Evolutionary conservation across 2,797 vertebrate species (phyloP), one percentile per base, ranked within the genome.

Genomic region (Poeciliopsis paucimaculata): DNA sequence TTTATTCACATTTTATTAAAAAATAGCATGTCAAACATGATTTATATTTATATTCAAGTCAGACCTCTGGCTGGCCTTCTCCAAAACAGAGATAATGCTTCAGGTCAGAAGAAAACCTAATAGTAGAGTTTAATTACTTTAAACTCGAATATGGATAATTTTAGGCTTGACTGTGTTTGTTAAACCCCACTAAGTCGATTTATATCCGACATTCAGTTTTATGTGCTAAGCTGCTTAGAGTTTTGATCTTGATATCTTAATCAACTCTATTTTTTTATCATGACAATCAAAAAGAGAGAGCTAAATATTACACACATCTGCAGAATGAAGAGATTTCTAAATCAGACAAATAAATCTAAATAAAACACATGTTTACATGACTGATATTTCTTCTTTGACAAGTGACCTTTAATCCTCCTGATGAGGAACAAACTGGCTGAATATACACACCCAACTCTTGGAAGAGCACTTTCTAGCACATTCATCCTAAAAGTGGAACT

Each of bases 401-500:
- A n/a, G 68, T 43, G 41, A 70, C 68, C 26, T 70, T 70, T 15
- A 57, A 26, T 70, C 31, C 5, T 43, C 5, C 79, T 36, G 6
- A 57, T 1, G 2, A 78, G 18, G 57, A 73, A 77, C 57, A 31
- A 68, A 5, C 45, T 23, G 18, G 41, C 68, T 70, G 64, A 68
- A 41, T 41, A 41, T 26, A 43, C 39, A 68, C 68, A 45, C 36
- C 2, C 49, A 46, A 12, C 34, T 13, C 41, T 8, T 1, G 3
- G 34, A 23, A 15, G 46, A 60, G n/a, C 5, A 47, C 2, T 8
- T 57, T 18, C n/a, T 45, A 31, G 76, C 34, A 72, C 31, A 12
- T 60, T 26, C 23, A 57, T 73, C 3, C 36, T 31, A 78, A 85
- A 89, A 85, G 81, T 88, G 84, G 84, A 91, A 86, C 72, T 81